Conservation (phyloP, 2,113 vertebrate species). For the Aplodontia rufa region DNA sequence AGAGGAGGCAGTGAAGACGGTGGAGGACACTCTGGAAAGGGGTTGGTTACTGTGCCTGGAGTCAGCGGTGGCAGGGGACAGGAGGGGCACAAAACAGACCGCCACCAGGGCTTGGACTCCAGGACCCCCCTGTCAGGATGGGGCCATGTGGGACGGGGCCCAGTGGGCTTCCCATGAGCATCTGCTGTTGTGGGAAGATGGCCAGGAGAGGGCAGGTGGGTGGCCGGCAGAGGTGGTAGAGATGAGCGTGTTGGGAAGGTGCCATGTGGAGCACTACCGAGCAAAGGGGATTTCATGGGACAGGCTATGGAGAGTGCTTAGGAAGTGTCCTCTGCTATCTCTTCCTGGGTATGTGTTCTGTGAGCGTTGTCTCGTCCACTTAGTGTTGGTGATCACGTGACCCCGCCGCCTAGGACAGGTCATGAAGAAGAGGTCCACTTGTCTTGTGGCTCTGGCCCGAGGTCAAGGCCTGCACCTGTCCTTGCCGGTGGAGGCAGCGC, state of each 20-base stretch:
- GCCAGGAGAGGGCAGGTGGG: not conserved
- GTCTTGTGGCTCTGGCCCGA: too few species aligned
- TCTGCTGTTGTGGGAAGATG: not conserved
- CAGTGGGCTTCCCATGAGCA: too few species aligned
- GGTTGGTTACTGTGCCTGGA: not conserved
- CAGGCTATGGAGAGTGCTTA: too few species aligned
- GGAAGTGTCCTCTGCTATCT: too few species aligned
- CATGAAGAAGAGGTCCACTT: not conserved
- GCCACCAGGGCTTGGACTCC: not conserved
- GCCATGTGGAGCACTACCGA: too few species aligned
- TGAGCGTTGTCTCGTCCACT: not conserved
- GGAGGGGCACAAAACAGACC: not conserved
- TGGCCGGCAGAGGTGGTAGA: not conserved
- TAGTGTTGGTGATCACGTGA: not conserved
- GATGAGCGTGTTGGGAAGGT: not conserved
- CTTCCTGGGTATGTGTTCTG: not conserved
- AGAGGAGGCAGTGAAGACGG: not conserved
- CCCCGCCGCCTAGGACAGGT: not conserved
- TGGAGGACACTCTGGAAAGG: not conserved
- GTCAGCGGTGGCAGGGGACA: not conserved
- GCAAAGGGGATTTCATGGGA: too few species aligned
- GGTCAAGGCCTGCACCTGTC: too few species aligned
- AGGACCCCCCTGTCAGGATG: too few species aligned
- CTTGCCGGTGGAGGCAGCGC: too few species aligned
- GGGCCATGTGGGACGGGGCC: rapidly evolving